Evolutionary conservation across 1,140 invertebrate genomes (phyloP).

Genomic region (Hyposmocoma kahamanoa): DNA sequence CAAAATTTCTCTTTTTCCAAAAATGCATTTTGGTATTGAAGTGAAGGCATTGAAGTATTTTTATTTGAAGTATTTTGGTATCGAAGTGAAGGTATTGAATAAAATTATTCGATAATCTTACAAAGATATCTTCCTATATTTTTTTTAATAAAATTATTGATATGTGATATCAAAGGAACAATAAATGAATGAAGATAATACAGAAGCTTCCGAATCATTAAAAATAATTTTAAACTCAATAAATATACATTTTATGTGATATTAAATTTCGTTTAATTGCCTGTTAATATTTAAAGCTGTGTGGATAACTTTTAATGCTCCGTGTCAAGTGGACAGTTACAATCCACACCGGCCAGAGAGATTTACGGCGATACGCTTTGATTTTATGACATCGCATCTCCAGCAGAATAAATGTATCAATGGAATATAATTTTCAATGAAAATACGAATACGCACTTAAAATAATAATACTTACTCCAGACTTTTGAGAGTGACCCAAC

Average conservation of each 20-base stretch:
- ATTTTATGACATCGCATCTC: slow-evolving; percentile 39
- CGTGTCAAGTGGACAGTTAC: slow-evolving; percentile 49
- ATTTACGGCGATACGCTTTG: slow-evolving; percentile 57
- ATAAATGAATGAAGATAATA: no score
- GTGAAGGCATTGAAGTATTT: no score
- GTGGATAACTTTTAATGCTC: slow-evolving; percentile 40
- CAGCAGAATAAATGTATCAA: slow-evolving; percentile 33
- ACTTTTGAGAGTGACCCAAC: slow-evolving; percentile 24
- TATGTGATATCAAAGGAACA: no score
- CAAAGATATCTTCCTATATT: no score
- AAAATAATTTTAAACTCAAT: no score
- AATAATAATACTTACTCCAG: slow-evolving; percentile 27
- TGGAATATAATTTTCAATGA: slow-evolving; percentile 34
- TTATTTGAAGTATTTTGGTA: neutral
- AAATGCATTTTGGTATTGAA: no score
- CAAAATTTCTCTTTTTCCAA: no score
- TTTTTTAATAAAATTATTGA: no score
- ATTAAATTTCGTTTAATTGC: slow-evolving; percentile 36
- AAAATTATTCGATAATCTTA: no score
- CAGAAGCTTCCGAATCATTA: no score
- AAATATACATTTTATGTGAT: no score
- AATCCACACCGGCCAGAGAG: slow-evolving; percentile 41
- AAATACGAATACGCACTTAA: slow-evolving; percentile 12
- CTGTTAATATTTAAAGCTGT: slow-evolving; percentile 34
- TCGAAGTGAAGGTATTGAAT: neutral